phyloP scores from a whole-genome alignment of 2,888 invertebrate species.

The Elysia crispata region DNA sequence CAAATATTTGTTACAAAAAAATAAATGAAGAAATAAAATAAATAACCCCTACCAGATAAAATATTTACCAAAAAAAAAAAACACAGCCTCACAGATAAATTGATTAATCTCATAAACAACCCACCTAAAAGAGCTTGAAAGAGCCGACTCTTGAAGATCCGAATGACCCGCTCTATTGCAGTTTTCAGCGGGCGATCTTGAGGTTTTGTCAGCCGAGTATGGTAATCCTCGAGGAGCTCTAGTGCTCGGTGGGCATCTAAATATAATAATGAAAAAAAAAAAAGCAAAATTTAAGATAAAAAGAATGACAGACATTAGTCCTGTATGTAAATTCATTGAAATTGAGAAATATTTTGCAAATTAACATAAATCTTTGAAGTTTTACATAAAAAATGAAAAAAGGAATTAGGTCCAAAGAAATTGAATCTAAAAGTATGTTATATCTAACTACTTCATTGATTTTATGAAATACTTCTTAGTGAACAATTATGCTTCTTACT shows the following conservation, averaged over 20 bases:
- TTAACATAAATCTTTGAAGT: background rate
- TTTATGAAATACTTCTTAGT: too few relatives aligned
- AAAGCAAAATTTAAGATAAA: background rate
- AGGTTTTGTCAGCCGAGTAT: conserved; percentile 93
- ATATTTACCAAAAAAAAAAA: too few relatives aligned
- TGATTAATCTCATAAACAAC: too few relatives aligned
- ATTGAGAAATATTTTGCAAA: background rate
- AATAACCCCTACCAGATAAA: too few relatives aligned
- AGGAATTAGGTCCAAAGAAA: too few relatives aligned
- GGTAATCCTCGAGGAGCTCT: conserved; percentile 98
- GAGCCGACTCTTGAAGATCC: conserved; percentile 97
- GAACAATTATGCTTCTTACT: too few relatives aligned
- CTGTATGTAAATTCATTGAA: background rate
- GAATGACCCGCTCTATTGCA: conserved; percentile 97
- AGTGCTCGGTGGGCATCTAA: conserved; percentile 94
- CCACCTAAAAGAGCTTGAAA: conserved; percentile 98
- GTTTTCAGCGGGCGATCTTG: conserved; percentile 96
- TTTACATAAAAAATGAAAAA: too few relatives aligned
- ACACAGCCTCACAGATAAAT: too few relatives aligned
- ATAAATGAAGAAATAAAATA: too few relatives aligned
- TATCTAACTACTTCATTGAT: too few relatives aligned
- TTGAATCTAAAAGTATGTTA: too few relatives aligned
- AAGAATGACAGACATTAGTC: background rate
- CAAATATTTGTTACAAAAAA: too few relatives aligned
- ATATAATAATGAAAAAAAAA: background rate